Percentiles rank a stretch among this genome's conserved stretches.
phyloP scores from a whole-genome alignment of 1,140 invertebrate species.

The Phthorimaea operculella region DNA sequence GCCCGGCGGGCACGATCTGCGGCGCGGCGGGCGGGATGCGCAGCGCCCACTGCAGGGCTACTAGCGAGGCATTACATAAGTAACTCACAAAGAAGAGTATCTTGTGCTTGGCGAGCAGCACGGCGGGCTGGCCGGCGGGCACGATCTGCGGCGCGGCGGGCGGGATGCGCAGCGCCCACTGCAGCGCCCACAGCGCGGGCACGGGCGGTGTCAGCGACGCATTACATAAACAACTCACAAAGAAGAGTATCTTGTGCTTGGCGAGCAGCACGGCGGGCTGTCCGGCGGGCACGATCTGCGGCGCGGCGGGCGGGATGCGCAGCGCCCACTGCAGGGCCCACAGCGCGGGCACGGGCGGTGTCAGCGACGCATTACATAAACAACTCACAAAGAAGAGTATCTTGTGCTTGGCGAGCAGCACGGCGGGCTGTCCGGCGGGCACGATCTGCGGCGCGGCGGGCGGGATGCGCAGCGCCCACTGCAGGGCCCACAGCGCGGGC shows the following conservation, averaged over 20 bases:
- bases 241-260: too few species aligned
- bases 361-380: background rate
- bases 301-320: conserved; percentile 86
- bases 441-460: conserved; percentile 86
- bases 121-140: conserved; percentile 84
- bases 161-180: conserved; percentile 91
- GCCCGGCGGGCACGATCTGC: conserved; percentile 86
- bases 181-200: conserved; percentile 89
- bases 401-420: conserved; percentile 86
- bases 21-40: conserved; percentile 88
- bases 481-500: conserved; percentile 80
- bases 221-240: conserved; percentile 73
- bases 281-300: conserved; percentile 85
- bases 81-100: conserved; percentile 84
- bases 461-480: conserved; percentile 91
- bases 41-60: conserved; percentile 89
- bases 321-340: conserved; percentile 90
- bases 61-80: too few species aligned
- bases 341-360: conserved; percentile 92
- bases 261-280: conserved; percentile 85
- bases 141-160: conserved; percentile 86
- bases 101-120: conserved; percentile 72
- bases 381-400: conserved; percentile 88
- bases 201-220: too few species aligned
- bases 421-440: conserved; percentile 84